Percentiles rank a stretch among this genome's conserved stretches.
These are phyloP conservation scores for Phalangium opilio DNA, from an alignment of 2,888 invertebrate genomes.

Conservation along the genomic window DNA sequence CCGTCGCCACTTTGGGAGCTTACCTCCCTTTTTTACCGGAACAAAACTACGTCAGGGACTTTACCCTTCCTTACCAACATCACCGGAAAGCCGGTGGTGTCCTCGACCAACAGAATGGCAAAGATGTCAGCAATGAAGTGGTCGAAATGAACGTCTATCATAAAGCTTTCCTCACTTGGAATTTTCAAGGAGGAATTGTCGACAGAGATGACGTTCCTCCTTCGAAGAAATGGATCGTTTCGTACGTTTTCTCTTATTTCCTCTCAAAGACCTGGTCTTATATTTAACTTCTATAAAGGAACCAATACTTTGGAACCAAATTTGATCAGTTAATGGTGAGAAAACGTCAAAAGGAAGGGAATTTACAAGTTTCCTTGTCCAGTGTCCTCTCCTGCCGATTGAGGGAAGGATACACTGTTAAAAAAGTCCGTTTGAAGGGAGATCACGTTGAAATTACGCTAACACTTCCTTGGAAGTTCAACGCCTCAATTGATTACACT, in stretches of 20 bases:
- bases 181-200: slow-evolving; percentile 28
- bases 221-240: not conserved
- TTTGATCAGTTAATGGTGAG: slow-evolving; percentile 43
- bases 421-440: slow-evolving; percentile 27
- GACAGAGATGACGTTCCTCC: not conserved
- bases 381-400: slow-evolving; percentile 54
- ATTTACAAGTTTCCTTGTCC: slow-evolving; percentile 40
- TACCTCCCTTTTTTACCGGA: slow-evolving; percentile 44
- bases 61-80: not conserved
- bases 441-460: slow-evolving; percentile 17
- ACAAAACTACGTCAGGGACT: not conserved
- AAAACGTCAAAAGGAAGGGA: slow-evolving; percentile 47
- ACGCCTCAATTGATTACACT: slow-evolving; percentile 27
- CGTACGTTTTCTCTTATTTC: not conserved
- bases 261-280: not conserved
- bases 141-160: slow-evolving; percentile 43
- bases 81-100: not conserved
- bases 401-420: slow-evolving; percentile 56
- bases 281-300: slow-evolving; percentile 26
- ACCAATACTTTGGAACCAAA: slow-evolving; percentile 41
- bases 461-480: not conserved
- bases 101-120: not conserved
- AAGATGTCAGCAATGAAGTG: not conserved
- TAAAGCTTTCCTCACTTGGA: slow-evolving; percentile 43
- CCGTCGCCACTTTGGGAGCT: slow-evolving; percentile 56